These are phyloP conservation scores for Sciurus niger DNA, from an alignment of 2,113 vertebrate genomes.

Conservation along the genomic window DNA sequence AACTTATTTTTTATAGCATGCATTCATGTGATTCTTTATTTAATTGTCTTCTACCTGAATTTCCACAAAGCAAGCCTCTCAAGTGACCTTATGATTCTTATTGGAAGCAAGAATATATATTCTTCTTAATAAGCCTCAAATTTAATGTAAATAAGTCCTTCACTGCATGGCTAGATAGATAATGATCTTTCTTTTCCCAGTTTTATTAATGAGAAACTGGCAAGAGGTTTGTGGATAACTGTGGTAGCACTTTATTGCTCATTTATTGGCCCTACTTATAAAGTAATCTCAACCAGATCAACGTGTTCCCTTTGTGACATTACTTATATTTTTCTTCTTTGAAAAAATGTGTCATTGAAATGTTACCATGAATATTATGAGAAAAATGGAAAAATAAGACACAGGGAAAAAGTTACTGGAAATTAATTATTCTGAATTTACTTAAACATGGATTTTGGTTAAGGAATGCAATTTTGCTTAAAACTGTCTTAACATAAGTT, in stretches of 20 bases:
- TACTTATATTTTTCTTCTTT: neutral
- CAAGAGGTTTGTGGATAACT: neutral
- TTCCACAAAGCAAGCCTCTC: neutral
- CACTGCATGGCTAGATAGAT: neutral
- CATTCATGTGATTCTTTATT: neutral
- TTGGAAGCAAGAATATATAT: neutral
- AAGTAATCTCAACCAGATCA: neutral
- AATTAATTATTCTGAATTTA: neutral
- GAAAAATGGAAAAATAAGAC: neutral
- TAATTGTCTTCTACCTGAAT: neutral
- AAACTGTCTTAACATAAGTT: neutral
- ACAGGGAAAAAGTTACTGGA: neutral
- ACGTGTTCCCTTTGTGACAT: neutral
- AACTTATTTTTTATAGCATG: neutral
- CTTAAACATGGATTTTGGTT: neutral
- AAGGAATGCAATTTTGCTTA: neutral
- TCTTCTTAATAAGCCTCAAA: constrained; percentile 8
- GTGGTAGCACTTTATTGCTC: fast-evolving
- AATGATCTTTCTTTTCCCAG: neutral
- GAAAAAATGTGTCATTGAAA: neutral
- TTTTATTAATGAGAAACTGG: neutral
- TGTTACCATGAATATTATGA: neutral
- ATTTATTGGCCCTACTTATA: neutral
- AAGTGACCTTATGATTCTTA: neutral
- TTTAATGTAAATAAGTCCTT: neutral